These are phyloP conservation scores for Chelidonichthys spinosus DNA, from an alignment of 2,797 vertebrate genomes.

Conservation along the genomic window DNA sequence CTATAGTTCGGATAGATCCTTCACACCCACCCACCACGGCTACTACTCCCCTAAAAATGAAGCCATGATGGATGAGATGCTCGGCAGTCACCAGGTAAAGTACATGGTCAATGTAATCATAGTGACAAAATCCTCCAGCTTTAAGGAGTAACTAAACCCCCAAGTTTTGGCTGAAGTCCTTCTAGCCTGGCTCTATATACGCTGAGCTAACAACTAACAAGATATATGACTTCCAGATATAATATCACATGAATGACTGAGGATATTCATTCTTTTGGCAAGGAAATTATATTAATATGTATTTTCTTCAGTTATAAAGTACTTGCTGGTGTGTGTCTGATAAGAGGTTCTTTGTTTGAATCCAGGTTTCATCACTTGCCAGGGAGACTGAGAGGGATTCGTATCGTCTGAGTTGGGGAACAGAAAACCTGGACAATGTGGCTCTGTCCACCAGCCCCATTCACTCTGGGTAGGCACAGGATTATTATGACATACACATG, in stretches of 20 bases:
- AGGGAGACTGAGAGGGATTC: conserved; percentile 92
- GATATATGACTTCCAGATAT: too few species aligned
- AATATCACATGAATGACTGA: too few species aligned
- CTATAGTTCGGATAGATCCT: conserved; percentile 94
- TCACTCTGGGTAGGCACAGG: conserved; percentile 92
- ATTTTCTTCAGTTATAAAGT: not conserved
- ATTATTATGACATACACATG: not conserved
- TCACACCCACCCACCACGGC: conserved; percentile 91
- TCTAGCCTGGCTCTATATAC: too few species aligned
- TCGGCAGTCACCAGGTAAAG: conserved; percentile 91
- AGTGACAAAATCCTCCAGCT: too few species aligned
- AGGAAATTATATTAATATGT: not conserved
- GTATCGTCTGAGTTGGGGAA: conserved; percentile 92
- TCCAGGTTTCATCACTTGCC: conserved; percentile 87
- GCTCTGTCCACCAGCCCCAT: conserved; percentile 95
- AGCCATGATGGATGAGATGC: conserved; percentile 89
- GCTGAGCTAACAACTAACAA: too few species aligned
- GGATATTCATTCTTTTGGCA: not conserved
- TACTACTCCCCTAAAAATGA: conserved; percentile 90
- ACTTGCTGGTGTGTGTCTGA: not conserved
- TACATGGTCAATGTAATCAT: not conserved
- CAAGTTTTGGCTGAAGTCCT: too few species aligned
- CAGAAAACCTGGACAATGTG: conserved; percentile 96
- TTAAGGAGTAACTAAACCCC: too few species aligned
- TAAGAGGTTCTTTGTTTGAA: not conserved